A percentile compares a stretch with the other conserved stretches of the same genome.
Conservation (phyloP, 2,113 vertebrate species). For the Morone chrysops region DNA sequence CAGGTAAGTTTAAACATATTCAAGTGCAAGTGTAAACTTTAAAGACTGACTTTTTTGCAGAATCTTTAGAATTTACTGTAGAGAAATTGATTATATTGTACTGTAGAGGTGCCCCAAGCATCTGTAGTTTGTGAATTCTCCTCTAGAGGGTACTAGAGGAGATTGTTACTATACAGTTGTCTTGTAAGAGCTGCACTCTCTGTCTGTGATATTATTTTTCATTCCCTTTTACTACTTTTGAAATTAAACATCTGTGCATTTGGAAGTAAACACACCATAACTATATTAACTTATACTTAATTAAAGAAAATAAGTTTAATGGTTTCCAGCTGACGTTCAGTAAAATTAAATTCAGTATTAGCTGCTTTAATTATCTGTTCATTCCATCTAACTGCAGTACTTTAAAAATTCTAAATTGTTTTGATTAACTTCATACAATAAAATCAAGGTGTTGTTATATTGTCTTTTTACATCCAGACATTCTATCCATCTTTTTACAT, state of each 20-base stretch:
- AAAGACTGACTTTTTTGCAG: background rate
- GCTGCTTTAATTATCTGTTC: slow-evolving; percentile 49
- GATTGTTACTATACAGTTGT: slow-evolving; percentile 34
- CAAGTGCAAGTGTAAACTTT: slow-evolving; percentile 1
- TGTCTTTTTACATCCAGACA: slow-evolving; percentile 33
- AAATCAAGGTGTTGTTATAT: slow-evolving; percentile 31
- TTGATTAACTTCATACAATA: slow-evolving; percentile 37
- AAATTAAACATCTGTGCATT: slow-evolving; percentile 53
- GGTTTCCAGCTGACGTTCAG: slow-evolving; percentile 72
- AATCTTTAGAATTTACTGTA: background rate
- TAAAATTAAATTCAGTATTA: slow-evolving; percentile 84
- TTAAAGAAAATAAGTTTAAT: slow-evolving; percentile 49
- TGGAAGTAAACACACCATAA: slow-evolving; percentile 52
- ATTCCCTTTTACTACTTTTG: slow-evolving; percentile 38
- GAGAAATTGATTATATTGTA: background rate
- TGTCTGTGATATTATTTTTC: slow-evolving; percentile 39
- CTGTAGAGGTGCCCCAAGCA: background rate
- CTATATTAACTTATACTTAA: slow-evolving; percentile 49
- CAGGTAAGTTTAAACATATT: slow-evolving; percentile 79
- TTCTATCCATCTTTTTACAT: slow-evolving; percentile 54
- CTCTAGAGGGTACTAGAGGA: slow-evolving; percentile 79
- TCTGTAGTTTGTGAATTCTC: slow-evolving; percentile 61
- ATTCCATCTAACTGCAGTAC: slow-evolving; percentile 36
- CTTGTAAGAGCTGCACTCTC: slow-evolving; percentile 8
- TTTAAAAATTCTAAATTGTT: slow-evolving; percentile 25